Percentiles rank a stretch among this genome's conserved stretches.
Evolutionary conservation across 2,888 invertebrate species (phyloP).

Genomic region (Amphipoea oculea): DNA sequence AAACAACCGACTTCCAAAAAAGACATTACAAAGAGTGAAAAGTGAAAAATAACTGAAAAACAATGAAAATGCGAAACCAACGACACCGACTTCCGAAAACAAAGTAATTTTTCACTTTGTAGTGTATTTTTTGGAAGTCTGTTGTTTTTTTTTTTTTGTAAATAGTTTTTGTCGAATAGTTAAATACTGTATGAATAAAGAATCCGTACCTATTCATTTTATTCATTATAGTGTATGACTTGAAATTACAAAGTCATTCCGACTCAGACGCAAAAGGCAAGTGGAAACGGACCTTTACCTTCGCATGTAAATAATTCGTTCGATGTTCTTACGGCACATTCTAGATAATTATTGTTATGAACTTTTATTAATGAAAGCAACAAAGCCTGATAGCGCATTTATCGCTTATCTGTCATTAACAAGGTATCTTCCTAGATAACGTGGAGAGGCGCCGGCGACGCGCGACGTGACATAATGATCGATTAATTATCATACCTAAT

Average conservation of each 20-base stretch:
- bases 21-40: no score
- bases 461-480: slow-evolving; percentile 14
- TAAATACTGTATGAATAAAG: neutral
- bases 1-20: no score
- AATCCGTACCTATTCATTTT: neutral
- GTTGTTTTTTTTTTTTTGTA: no score
- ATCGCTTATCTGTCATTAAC: slow-evolving; percentile 16
- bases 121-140: no score
- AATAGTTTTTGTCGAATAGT: neutral
- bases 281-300: neutral
- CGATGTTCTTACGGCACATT: neutral
- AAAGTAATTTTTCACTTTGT: no score
- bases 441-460: slow-evolving; percentile 21
- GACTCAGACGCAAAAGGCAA: neutral
- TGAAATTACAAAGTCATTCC: neutral
- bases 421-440: slow-evolving; percentile 20
- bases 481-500: slow-evolving; percentile 20
- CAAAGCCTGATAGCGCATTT: neutral
- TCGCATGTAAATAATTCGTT: neutral
- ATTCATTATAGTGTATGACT: slow-evolving; percentile 1
- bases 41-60: no score
- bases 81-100: no score
- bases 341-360: neutral
- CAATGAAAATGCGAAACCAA: no score
- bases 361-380: slow-evolving; percentile 31